Percentiles rank a stretch among this genome's conserved stretches.
phyloP scores from a whole-genome alignment of 2,797 vertebrate species.

The Ptychobarbus kaznakovi region DNA sequence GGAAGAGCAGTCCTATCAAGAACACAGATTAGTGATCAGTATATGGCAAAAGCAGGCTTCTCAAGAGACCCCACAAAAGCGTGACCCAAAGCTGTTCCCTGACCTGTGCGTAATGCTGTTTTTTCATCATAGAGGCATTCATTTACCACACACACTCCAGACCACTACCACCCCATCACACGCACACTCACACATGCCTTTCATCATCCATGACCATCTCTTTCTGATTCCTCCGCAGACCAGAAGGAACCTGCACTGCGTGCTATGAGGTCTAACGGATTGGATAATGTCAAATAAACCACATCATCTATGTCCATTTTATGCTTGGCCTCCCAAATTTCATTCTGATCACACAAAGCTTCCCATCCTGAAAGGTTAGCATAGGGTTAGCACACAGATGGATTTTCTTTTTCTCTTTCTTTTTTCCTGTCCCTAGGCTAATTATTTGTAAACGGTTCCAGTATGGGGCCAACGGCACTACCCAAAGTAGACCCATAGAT shows the following conservation, averaged over 20 bases:
- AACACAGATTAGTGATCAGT: slow-evolving; percentile 57
- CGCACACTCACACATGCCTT: slow-evolving; percentile 48
- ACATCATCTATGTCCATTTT: slow-evolving; percentile 62
- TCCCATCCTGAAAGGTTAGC: slow-evolving; percentile 67
- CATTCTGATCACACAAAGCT: slow-evolving; percentile 71
- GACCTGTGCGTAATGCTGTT: slow-evolving; percentile 45
- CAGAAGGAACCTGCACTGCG: slow-evolving; percentile 52
- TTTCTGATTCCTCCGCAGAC: slow-evolving; percentile 44
- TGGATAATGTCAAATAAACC: slow-evolving; percentile 60
- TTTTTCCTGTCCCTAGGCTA: slow-evolving; percentile 66
- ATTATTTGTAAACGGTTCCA: slow-evolving; percentile 84
- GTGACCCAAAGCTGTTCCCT: slow-evolving; percentile 51
- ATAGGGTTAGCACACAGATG: slow-evolving; percentile 74
- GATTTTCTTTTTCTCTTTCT: slow-evolving; percentile 69
- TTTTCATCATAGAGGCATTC: slow-evolving; percentile 52
- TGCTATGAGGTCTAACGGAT: slow-evolving; percentile 48
- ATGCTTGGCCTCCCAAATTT: slow-evolving; percentile 65
- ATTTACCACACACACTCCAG: slow-evolving; percentile 38
- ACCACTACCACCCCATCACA: slow-evolving; percentile 30
- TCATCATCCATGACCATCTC: slow-evolving; percentile 57
- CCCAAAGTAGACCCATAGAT: slow-evolving; percentile 72
- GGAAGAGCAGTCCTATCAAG: slow-evolving; percentile 52
- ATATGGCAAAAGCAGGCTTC: slow-evolving; percentile 57
- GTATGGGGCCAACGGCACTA: slow-evolving; percentile 66
- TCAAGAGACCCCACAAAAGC: slow-evolving; percentile 63